Base-by-base conservation (phyloP, 2,888 invertebrate genomes). In the Epinotia nisella region DNA sequence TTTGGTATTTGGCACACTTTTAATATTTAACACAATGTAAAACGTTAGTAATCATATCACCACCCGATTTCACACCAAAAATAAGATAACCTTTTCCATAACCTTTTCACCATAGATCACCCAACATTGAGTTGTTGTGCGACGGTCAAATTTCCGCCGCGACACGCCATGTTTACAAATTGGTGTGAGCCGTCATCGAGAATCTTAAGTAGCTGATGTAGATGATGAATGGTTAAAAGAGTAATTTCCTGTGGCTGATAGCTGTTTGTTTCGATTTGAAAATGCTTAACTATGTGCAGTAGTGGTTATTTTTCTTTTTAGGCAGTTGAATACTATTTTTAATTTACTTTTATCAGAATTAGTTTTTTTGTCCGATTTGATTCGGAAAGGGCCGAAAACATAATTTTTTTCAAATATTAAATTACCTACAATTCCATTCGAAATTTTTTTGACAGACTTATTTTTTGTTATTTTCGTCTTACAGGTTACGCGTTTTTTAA, bases 91-190 rank as follows among this genome's bases (percentile, higher is more conserved):
- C 35, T 66, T 66, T 41, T 11, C 66, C 56, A 15, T 58, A 58
- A 58, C 61, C 41, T 61, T 61, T 61, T 58, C 53, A 19, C 58
- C 58, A 56, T 41, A 56, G 66, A 39, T 53, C 65, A 65, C 66
- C 55, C 53, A 19, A 66, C 66, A 66, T 66, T 66, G 55, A 66
- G 10, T 66, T 66, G 66, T 66, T 66, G 66, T 66, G 66, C 66
- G 66, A 39, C 55, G 66, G 66, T 66, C 66, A 56, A 66, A 66
- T 66, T 66, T 66, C 66, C 66, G 66, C 55, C 17, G 41, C 41
- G 55, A 55, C 39, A 35, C 55, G 66, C 66, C 24, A 66, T 66
- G 66, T 66, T 66, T 66, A 66, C 66, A 39, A 66, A 66, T 66
- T 56, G 62, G 45, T 24, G 13, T 15, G 45, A 2, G 15, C n/a